Conservation (phyloP, 2,888 invertebrate genomes). For the Clistopyga incitator region DNA sequence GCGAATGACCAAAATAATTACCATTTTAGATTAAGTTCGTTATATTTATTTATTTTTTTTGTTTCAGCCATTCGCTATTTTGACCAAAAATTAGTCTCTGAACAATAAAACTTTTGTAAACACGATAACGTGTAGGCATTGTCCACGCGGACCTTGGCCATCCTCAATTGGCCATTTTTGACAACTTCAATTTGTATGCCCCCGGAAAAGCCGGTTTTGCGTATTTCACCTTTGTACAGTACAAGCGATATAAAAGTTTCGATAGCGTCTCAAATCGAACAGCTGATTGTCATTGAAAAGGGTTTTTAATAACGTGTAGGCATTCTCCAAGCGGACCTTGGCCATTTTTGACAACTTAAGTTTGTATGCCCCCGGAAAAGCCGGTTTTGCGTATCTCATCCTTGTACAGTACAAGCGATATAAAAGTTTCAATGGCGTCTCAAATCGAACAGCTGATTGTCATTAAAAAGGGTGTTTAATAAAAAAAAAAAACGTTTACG, state of each 20-base stretch:
- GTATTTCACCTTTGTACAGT: background rate
- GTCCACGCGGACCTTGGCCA: too few species aligned
- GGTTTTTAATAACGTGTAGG: constrained; percentile 10
- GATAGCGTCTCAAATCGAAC: background rate
- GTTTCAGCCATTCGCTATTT: too few species aligned
- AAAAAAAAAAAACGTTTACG: constrained; percentile 28
- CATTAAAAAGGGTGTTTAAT: background rate
- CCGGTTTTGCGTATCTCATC: background rate
- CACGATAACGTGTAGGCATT: too few species aligned
- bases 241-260: background rate
- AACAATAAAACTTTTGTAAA: too few species aligned
- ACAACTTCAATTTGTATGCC: too few species aligned
- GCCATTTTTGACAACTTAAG: background rate
- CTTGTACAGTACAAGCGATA: background rate
- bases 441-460: background rate
- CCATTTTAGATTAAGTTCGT: too few species aligned
- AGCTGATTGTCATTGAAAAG: background rate
- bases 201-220: background rate
- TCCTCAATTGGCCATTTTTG: too few species aligned
- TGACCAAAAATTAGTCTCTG: too few species aligned
- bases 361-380: background rate
- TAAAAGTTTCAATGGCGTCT: constrained; percentile 1
- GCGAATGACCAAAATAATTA: too few species aligned
- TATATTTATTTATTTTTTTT: too few species aligned
- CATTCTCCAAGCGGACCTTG: too few species aligned